Evolutionary conservation across 2,797 vertebrate species (phyloP).

Genomic region (Lutjanus argentimaculatus): DNA sequence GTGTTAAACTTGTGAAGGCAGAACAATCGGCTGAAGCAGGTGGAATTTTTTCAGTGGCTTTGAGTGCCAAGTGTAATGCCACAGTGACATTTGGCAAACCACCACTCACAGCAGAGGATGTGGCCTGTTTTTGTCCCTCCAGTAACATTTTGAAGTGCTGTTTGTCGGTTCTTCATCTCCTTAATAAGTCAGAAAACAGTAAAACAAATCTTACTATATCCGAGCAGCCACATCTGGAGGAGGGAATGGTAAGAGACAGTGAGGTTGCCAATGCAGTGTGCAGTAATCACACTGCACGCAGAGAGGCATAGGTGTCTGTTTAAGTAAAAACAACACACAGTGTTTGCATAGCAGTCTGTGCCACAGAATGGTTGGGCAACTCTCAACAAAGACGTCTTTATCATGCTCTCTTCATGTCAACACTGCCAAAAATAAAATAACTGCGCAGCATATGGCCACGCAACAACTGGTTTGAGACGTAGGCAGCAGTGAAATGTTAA

Average conservation of each 20-base stretch:
- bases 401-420: neutral
- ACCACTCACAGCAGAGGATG: neutral
- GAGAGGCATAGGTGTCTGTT: constrained; percentile 1
- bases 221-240: neutral
- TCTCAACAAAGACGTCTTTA: neutral
- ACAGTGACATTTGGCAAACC: constrained; percentile 20
- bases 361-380: neutral
- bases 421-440: neutral
- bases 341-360: constrained; percentile 5
- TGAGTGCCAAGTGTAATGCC: neutral
- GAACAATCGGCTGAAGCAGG: constrained; percentile 4
- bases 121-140: neutral
- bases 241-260: neutral
- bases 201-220: neutral
- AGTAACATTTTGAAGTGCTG: neutral
- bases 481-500: neutral
- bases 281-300: neutral
- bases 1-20: neutral
- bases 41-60: neutral
- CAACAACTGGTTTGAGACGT: neutral
- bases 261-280: neutral
- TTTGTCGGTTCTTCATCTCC: neutral
- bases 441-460: neutral
- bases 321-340: constrained; percentile 1
- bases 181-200: neutral